Evolutionary conservation across 2,888 invertebrate genomes (phyloP), one percentile per base, ranked within the genome.

Genomic region (Gryllus longicercus): DNA sequence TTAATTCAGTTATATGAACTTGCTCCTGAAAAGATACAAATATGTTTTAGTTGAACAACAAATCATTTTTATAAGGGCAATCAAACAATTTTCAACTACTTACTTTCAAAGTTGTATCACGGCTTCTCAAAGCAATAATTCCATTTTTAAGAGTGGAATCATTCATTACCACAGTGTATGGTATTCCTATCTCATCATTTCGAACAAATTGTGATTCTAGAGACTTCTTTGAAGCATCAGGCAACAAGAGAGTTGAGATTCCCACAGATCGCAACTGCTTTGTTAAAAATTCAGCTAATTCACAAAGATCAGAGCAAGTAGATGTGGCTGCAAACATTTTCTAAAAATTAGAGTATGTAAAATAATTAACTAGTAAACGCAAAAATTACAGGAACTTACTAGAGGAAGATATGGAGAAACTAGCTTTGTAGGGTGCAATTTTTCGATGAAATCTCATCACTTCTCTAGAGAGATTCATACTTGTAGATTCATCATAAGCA

Each of bases 371-470:
- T 23, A 76, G 11, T 14, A 74, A 11, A 21, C 21, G 11, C 23
- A 76, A 76, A 16, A 76, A 76, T 16, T 76, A 8, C n/a, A 16
- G 16, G 14, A 10, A 81, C 83, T 74, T 79, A 83, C 83, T 74
- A 23, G 79, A 63, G 16, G 79, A 50, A 21, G 83, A 51, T 23
- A 82, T 80, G 25, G 90, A 90, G 86, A 95, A 91, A 77, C 91
- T 90, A 81, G 93, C 91, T 89, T 95, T 95, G 85, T 92, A 95
- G 0, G 95, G 95, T 18, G 94, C 91, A 81, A 95, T 87, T 87
- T 91, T 92, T 81, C 93, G 90, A 85, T 95, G 93, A 75, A 94
- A 88, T 82, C 90, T 88, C 78, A 92, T 86, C 82, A 87, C 85
- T 81, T 87, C 89, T 82, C 90, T 85, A 3, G 84, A 83, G 2